Base-by-base conservation (phyloP, 2,797 vertebrate genomes). In the Hafferia zeledoni region DNA sequence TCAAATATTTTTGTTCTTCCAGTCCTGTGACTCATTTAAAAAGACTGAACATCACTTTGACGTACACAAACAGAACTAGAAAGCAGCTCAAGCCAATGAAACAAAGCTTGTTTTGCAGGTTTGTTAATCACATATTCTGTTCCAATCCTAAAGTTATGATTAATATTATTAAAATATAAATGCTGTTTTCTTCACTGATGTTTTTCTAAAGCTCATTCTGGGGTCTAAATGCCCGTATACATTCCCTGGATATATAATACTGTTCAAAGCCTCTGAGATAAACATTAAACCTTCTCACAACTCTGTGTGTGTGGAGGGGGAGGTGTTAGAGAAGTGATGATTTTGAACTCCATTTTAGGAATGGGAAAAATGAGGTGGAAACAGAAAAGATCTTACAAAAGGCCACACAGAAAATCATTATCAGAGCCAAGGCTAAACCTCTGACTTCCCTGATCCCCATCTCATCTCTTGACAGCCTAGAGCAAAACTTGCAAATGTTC, bases 1-100 rank as follows among this genome's bases (percentile, higher is more conserved):
- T 89, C 89, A 94, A 95, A 95, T 96, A 96, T 96, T 95, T 96
- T 93, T 84, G 70, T 89, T 94, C 85, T 91, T 87, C 78, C 69
- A 87, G 91, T 93, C 89, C 91, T 81, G 63, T 93, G 95, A 95
- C 84, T 95, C 92, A 95, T 92, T 95, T 93, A 67, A 94, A 93
- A 94, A 94, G 94, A 88, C 76, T 78, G 95, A 93, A 86, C 83
- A 90, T 82, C 89, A 83, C 80, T 95, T 94, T 77, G 92, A 93
- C 23, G 0, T 90, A 93, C 67, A 95, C 80, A 92, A 96, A 88
- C 87, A 96, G 91, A 96, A 57, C 87, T 86, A 71, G 72, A 92
- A 90, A 96, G 89, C 92, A 94, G 71, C 74, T 91, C 83, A 69
- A 92, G 49, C 89, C 94, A 89, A 56, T 85, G 81, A 92, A 94